phyloP scores from a whole-genome alignment of 2,797 vertebrate genomes.

The Acanthornis magna region DNA sequence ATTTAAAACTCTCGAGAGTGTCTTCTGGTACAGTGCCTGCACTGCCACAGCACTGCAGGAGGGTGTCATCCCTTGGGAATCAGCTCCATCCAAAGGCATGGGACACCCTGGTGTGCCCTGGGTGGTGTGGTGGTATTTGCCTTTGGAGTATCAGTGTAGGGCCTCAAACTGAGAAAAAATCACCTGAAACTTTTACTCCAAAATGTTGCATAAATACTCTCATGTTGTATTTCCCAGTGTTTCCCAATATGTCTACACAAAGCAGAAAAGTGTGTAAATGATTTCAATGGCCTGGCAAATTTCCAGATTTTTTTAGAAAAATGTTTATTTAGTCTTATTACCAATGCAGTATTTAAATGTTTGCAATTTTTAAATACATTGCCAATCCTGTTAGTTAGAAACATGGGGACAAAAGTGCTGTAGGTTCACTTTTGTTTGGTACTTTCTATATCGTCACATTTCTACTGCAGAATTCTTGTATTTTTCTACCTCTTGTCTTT shows the following conservation, averaged over 20 bases:
- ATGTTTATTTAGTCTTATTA: not conserved
- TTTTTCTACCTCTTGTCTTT: not conserved
- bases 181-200: not conserved
- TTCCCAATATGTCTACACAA: not conserved
- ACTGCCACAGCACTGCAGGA: not conserved
- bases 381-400: not conserved
- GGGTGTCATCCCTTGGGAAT: accelerated
- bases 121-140: not conserved
- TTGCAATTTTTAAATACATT: not conserved
- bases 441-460: not conserved
- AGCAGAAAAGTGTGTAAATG: not conserved
- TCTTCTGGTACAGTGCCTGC: not conserved
- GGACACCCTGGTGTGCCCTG: not conserved
- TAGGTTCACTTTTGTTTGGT: not conserved
- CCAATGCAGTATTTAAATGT: not conserved
- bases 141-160: accelerated
- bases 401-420: not conserved
- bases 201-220: not conserved
- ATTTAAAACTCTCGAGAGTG: not conserved
- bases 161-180: not conserved
- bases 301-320: not conserved
- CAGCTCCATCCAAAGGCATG: accelerated
- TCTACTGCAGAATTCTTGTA: not conserved
- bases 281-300: not conserved
- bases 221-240: not conserved